phyloP scores from a whole-genome alignment of 2,113 vertebrate genomes.

The Melierax canorus region DNA sequence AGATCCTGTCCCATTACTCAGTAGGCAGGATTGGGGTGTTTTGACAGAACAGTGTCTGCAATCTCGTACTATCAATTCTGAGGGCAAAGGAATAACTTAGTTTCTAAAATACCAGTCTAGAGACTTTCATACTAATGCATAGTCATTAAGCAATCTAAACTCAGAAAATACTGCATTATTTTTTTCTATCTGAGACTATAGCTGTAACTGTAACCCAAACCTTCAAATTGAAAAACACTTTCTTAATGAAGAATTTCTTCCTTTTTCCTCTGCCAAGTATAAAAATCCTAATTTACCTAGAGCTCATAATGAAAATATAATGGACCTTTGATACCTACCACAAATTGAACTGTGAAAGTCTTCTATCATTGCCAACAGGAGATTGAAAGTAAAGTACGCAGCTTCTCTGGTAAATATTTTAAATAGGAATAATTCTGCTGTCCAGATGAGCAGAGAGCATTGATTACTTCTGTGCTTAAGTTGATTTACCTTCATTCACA shows the following conservation, averaged over 20 bases:
- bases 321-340: not conserved
- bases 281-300: not conserved
- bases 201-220: not conserved
- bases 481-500: not conserved
- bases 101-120: not conserved
- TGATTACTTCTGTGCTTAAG: not conserved
- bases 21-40: not conserved
- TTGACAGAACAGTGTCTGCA: not conserved
- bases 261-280: not conserved
- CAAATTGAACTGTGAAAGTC: not conserved
- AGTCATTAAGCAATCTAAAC: not conserved
- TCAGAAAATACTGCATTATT: not conserved
- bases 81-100: not conserved
- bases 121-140: not conserved
- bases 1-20: not conserved
- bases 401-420: not conserved
- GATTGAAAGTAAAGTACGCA: not conserved
- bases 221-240: not conserved
- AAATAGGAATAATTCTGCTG: not conserved
- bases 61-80: not conserved
- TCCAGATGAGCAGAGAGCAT: not conserved
- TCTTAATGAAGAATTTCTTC: not conserved
- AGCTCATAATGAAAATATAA: not conserved
- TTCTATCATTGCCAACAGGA: not conserved
- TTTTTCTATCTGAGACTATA: not conserved